phyloP scores from a whole-genome alignment of 2,888 invertebrate species.

The Antheraea assamensis region DNA sequence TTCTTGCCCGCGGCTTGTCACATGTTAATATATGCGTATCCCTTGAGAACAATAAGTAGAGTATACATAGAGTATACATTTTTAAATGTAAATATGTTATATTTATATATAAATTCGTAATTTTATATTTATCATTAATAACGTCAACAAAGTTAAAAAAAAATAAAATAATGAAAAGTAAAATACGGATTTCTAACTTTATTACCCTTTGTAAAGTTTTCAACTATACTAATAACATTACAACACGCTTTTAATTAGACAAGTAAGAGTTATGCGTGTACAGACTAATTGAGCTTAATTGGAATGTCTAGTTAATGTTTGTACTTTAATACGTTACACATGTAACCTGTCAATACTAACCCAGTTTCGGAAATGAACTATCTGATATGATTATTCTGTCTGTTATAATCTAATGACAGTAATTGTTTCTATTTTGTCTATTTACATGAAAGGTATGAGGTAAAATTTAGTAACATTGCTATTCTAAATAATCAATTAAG shows the following conservation, averaged over 20 bases:
- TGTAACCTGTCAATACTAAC: neutral
- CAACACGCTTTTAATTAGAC: constrained; percentile 4
- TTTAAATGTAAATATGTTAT: too few species aligned
- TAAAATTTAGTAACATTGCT: too few species aligned
- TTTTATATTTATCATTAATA: too few species aligned
- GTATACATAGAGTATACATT: too few species aligned
- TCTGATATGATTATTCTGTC: neutral
- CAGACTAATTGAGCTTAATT: constrained; percentile 2
- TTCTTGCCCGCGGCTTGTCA: too few species aligned
- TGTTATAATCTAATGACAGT: neutral
- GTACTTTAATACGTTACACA: neutral
- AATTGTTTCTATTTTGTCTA: too few species aligned
- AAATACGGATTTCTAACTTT: neutral
- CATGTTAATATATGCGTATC: too few species aligned
- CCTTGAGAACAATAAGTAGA: too few species aligned
- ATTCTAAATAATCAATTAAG: too few species aligned
- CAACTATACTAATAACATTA: neutral
- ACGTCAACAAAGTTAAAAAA: neutral
- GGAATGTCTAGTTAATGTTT: constrained; percentile 1
- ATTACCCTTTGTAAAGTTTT: neutral
- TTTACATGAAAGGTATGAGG: too few species aligned
- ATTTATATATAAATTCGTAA: too few species aligned
- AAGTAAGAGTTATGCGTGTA: neutral
- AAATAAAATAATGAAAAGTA: neutral
- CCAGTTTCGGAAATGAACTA: neutral